Evolutionary conservation across 2,888 invertebrate genomes (phyloP).

Genomic region (Mermis nigrescens): DNA sequence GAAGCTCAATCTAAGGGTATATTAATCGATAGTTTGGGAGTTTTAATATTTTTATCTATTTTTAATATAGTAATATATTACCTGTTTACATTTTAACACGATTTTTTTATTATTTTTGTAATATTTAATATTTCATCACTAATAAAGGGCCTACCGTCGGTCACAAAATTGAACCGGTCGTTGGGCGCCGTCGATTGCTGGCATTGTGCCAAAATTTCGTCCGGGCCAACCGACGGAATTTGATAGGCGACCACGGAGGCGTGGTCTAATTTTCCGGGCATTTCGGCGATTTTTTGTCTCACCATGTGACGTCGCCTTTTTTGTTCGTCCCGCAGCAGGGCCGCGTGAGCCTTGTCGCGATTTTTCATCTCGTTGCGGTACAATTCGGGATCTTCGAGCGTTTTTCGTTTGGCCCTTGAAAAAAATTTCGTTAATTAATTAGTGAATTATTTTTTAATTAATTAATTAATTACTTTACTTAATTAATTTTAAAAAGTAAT

Average conservation of each 20-base stretch:
- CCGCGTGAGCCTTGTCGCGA: conserved; percentile 15
- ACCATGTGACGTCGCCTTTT: conserved; percentile 48
- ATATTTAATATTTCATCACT: too few species aligned
- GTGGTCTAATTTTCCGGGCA: conserved; percentile 72
- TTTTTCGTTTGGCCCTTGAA: conserved; percentile 52
- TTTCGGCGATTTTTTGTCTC: conserved; percentile 51
- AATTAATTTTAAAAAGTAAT: not conserved
- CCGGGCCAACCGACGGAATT: not conserved
- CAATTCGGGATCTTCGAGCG: conserved; percentile 58
- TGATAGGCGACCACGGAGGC: conserved; percentile 48
- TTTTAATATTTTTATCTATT: too few species aligned
- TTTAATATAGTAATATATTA: too few species aligned
- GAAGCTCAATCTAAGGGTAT: too few species aligned
- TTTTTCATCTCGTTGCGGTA: conserved; percentile 37
- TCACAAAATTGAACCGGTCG: not conserved
- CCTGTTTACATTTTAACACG: too few species aligned
- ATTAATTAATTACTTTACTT: not conserved
- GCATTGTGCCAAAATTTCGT: too few species aligned
- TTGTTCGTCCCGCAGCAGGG: conserved; percentile 28
- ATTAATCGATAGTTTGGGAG: too few species aligned
- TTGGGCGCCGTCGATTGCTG: not conserved
- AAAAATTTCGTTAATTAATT: not conserved
- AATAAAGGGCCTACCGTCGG: not conserved
- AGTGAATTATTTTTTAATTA: not conserved
- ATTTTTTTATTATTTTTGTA: too few species aligned